A percentile compares a stretch with the other conserved stretches of the same genome.
These are phyloP conservation scores for Phenganax marumi DNA, from an alignment of 92 coral and sea anemone species.

Conservation along the genomic window DNA sequence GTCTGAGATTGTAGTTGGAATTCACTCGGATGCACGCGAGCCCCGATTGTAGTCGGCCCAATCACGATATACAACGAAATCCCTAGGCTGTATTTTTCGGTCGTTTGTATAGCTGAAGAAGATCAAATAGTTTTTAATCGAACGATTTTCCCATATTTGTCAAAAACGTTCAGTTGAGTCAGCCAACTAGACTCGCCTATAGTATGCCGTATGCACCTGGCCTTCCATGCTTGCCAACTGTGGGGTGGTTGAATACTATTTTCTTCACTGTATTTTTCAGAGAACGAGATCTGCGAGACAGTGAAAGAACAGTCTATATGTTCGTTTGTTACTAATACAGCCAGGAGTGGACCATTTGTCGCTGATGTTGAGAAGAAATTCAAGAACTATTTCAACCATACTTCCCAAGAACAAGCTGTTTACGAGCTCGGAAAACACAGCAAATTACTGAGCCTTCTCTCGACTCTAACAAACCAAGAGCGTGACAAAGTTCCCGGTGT, in stretches of 20 bases:
- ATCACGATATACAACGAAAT: no score
- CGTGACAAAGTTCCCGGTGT: background rate
- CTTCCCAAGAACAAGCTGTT: slow-evolving; percentile 25
- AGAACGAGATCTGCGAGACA: background rate
- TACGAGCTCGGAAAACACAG: slow-evolving; percentile 23
- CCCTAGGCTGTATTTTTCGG: background rate
- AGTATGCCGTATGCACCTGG: no score
- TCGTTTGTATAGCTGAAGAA: background rate
- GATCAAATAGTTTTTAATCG: no score
- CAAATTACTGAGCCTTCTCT: slow-evolving; percentile 11
- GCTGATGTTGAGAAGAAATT: background rate
- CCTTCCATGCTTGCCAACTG: no score
- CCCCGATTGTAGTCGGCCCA: no score
- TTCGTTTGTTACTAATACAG: background rate
- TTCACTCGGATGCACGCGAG: no score
- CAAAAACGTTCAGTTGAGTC: no score
- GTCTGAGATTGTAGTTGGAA: no score
- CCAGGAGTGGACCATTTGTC: background rate
- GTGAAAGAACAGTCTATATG: slow-evolving; percentile 22
- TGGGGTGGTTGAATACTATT: background rate
- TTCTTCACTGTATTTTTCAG: background rate
- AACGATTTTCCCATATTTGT: no score
- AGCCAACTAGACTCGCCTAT: no score
- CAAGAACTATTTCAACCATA: slow-evolving; percentile 33
- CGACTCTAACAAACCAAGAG: background rate